These are phyloP conservation scores for Bacillus rossius DNA, from an alignment of 1,140 invertebrate genomes.

Conservation along the genomic window DNA sequence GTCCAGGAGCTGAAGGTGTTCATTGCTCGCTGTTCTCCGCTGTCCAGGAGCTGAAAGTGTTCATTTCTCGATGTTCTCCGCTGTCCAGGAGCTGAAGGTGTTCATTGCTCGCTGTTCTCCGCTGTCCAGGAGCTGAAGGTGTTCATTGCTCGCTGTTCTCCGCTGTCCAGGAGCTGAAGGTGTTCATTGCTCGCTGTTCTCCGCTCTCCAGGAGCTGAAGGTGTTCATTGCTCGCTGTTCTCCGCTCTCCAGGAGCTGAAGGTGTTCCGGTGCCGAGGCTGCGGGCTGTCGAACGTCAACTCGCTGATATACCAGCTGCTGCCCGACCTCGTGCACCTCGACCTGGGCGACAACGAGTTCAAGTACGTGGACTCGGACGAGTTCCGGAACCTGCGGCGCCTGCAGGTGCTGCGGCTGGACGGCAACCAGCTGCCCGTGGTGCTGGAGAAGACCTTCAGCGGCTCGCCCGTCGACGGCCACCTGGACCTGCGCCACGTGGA, in stretches of 20 bases:
- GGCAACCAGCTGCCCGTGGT: slow-evolving; percentile 71
- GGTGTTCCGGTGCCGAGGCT: slow-evolving; percentile 60
- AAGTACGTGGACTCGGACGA: slow-evolving; percentile 69
- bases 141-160: too few relatives aligned
- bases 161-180: too few relatives aligned
- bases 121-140: too few relatives aligned
- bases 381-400: slow-evolving; percentile 59
- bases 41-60: too few relatives aligned
- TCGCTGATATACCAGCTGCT: slow-evolving; percentile 68
- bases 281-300: slow-evolving; percentile 64
- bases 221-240: too few relatives aligned
- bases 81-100: too few relatives aligned
- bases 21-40: too few relatives aligned
- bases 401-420: slow-evolving; percentile 62
- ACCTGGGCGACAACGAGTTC: slow-evolving; percentile 71
- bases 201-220: too few relatives aligned
- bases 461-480: slow-evolving; percentile 23
- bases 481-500: slow-evolving; percentile 43
- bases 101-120: too few relatives aligned
- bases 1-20: too few relatives aligned
- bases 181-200: too few relatives aligned
- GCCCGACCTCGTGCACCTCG: slow-evolving; percentile 58
- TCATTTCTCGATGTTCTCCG: too few relatives aligned
- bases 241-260: slow-evolving; percentile 56
- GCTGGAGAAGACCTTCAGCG: slow-evolving; percentile 63